Base-by-base conservation (phyloP, 2,888 invertebrate species). In the Coleophora flavipennella region DNA sequence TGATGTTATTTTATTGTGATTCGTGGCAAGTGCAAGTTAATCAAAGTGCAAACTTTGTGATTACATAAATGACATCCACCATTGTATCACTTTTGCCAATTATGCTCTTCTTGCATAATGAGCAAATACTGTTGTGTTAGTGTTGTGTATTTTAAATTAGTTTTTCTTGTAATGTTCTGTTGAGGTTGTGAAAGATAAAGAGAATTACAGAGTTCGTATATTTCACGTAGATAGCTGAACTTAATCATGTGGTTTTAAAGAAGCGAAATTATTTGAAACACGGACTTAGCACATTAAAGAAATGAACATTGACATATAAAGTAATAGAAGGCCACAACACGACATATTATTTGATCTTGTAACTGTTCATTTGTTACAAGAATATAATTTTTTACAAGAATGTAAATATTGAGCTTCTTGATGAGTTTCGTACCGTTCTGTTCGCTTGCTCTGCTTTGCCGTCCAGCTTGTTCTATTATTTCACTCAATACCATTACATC, bases 401-500 rank as follows among this genome's bases (percentile, higher is more conserved):
- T 27, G 13, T 39, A 29, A 32, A 35, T 28, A 33, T 39, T 26
- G 33, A 20, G 20, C 6, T 4, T 20, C 20, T 20, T 26, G 38
- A 33, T 33, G 26, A 32, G 9, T 45, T 52, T 75, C 87, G 88
- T 92, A 95, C 94, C 94, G 90, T 92, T 93, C 75, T 92, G 92
- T 51, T 95, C 95, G 67, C 93, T 93, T 44, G 91, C 90, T 67
- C 92, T 88, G 83, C 94, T 94, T 67, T 94, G 94, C 70, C 93
- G 88, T 55, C 94, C 93, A 44, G 96, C 97, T 87, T 97, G 97
- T 73, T 97, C 96, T 59, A 97, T 95, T 63, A 98, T 96, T 76
- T 97, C 96, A 73, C 96, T 97, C 62, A 97, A 87, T 59, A 97
- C 97, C 95, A 97, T 95, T 48, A 97, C 96, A 88, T 98, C 97